A percentile compares a stretch with the other conserved stretches of the same genome.
Conservation (phyloP, 2,888 invertebrate genomes). For the Eretmocerus hayati region DNA sequence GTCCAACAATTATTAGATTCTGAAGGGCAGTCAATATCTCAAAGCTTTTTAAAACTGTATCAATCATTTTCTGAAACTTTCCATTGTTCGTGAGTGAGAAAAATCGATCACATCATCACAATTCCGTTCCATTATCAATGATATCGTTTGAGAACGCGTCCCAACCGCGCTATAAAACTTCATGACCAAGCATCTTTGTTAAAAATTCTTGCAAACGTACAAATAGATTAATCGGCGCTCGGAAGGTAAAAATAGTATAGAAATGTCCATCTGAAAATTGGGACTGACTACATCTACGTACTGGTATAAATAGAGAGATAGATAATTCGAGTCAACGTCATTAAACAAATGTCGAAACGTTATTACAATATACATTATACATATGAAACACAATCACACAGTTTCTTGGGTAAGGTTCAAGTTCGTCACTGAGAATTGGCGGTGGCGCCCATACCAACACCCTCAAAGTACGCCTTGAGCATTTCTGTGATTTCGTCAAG, state of each 20-base stretch:
- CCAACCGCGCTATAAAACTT: no score
- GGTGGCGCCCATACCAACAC: not conserved
- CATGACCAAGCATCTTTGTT: no score
- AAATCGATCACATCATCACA: no score
- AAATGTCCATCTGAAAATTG: conserved; percentile 1
- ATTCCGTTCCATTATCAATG: no score
- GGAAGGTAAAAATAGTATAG: conserved; percentile 13
- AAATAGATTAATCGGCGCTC: conserved; percentile 2
- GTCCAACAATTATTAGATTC: no score
- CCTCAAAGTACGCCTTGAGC: conserved; percentile 20
- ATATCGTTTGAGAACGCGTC: no score
- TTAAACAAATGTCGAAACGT: conserved; percentile 18
- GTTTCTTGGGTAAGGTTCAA: not conserved
- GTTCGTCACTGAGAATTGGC: not conserved
- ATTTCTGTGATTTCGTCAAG: conserved; percentile 21
- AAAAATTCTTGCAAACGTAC: conserved; percentile 14
- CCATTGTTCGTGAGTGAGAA: no score
- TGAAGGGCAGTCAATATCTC: no score
- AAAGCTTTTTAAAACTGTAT: no score
- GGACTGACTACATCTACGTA: conserved; percentile 17
- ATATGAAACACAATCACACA: conserved; percentile 19
- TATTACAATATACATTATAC: conserved; percentile 23
- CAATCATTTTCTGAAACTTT: no score
- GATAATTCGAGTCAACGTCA: conserved; percentile 17
- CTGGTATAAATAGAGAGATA: conserved; percentile 13